These are phyloP conservation scores for Setophaga petechia DNA, from an alignment of 2,113 vertebrate species.

Conservation along the genomic window DNA sequence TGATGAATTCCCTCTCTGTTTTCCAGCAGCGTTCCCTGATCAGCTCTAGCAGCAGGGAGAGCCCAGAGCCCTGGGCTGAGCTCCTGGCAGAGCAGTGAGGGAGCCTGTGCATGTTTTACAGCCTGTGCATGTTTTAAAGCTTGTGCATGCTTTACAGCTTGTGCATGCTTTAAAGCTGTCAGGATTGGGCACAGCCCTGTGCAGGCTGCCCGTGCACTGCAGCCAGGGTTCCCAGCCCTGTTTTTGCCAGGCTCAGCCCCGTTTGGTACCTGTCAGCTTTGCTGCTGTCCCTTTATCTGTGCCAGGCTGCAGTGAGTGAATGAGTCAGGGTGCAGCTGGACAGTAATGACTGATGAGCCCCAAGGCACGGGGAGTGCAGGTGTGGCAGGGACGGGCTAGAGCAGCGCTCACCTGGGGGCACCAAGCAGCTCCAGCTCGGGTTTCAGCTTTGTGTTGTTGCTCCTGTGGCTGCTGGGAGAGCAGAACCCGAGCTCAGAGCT, in stretches of 20 bases:
- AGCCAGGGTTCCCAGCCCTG: neutral
- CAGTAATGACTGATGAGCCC: rapidly evolving
- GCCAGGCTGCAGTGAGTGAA: neutral
- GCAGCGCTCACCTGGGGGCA: neutral
- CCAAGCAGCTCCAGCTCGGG: neutral
- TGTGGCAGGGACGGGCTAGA: neutral
- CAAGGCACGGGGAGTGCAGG: neutral
- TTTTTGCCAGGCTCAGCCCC: neutral
- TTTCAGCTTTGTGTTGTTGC: neutral
- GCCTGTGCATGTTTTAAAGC: neutral
- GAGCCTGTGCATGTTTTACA: neutral
- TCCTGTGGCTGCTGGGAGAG: rapidly evolving
- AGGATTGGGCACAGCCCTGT: neutral
- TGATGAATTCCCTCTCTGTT: slow-evolving; percentile 33
- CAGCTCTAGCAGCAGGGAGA: slow-evolving; percentile 44
- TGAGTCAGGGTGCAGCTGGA: neutral
- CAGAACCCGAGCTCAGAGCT: neutral
- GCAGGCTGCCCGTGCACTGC: neutral
- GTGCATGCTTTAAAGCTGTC: neutral
- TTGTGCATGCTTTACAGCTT: neutral
- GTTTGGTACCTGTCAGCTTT: neutral
- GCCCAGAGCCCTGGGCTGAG: slow-evolving; percentile 25
- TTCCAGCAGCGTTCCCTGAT: slow-evolving; percentile 29
- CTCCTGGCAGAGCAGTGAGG: slow-evolving; percentile 39
- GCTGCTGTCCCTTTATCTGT: neutral